phyloP scores from a whole-genome alignment of 2,113 vertebrate genomes.

The Carassius auratus region DNA sequence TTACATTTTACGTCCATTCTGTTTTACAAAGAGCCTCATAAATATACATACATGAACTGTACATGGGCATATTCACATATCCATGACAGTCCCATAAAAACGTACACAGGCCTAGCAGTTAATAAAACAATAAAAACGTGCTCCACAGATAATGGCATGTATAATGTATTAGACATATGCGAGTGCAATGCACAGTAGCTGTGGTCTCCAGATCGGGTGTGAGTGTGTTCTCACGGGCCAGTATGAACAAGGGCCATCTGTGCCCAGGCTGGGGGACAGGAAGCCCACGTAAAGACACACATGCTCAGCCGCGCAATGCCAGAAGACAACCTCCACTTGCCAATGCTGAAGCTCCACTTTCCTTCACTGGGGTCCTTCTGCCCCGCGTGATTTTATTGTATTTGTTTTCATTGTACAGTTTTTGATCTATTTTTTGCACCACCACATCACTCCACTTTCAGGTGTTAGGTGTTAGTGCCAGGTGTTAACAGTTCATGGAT shows the following conservation, averaged over 20 bases:
- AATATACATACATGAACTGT: neutral
- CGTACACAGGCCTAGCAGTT: neutral
- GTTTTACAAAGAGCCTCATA: neutral
- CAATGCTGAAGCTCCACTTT: constrained; percentile 1
- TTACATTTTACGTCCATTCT: neutral
- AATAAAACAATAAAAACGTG: constrained; percentile 24
- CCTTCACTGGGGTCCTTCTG: neutral
- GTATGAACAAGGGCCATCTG: constrained; percentile 76
- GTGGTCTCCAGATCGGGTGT: constrained; percentile 64
- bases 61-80: constrained; percentile 5
- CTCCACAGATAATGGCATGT: constrained; percentile 13
- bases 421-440: neutral
- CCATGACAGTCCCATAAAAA: neutral
- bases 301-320: constrained; percentile 64
- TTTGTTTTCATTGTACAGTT: neutral
- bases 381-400: neutral
- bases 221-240: constrained; percentile 61
- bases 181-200: constrained; percentile 25
- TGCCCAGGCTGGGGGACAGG: constrained; percentile 75
- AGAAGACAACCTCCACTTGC: constrained; percentile 41
- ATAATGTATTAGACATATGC: constrained; percentile 34
- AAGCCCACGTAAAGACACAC: constrained; percentile 75
- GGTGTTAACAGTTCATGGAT: neutral
- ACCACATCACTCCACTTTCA: neutral
- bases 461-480: neutral